Conservation (phyloP, 1,140 invertebrate genomes). For the Melitaea cinxia region DNA sequence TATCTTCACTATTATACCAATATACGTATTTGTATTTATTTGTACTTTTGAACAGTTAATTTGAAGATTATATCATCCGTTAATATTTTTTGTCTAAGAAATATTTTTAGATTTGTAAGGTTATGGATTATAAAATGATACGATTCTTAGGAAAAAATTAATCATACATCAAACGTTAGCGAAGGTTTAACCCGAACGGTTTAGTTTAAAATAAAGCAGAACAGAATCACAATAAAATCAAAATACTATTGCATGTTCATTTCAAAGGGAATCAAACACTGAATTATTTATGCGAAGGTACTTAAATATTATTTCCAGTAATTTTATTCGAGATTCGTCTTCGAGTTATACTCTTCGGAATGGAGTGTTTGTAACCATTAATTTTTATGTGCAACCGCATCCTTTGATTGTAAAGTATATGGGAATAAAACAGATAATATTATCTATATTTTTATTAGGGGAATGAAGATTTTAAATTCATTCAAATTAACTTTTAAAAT, state of each 20-base stretch:
- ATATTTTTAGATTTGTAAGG: too few relatives aligned
- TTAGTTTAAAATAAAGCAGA: too few relatives aligned
- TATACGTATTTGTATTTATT: too few relatives aligned
- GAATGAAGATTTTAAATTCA: conserved; percentile 24
- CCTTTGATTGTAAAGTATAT: conserved; percentile 51
- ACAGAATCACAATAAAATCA: background rate
- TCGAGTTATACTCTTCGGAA: conserved; percentile 54
- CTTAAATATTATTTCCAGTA: conserved; percentile 15
- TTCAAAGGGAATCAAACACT: background rate
- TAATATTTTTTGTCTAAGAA: too few relatives aligned
- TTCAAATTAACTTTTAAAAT: conserved; percentile 30
- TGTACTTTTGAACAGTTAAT: too few relatives aligned
- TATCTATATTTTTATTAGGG: conserved; percentile 36
- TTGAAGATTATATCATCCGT: too few relatives aligned
- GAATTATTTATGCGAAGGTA: background rate
- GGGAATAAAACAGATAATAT: conserved; percentile 44
- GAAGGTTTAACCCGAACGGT: too few relatives aligned
- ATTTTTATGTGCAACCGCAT: conserved; percentile 62
- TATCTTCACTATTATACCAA: too few relatives aligned
- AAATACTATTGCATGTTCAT: background rate
- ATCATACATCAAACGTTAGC: too few relatives aligned
- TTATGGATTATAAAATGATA: too few relatives aligned
- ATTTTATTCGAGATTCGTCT: conserved; percentile 43
- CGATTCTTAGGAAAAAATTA: too few relatives aligned
- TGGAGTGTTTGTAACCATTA: conserved; percentile 66